Percentiles rank a stretch among this genome's conserved stretches.
phyloP scores from a whole-genome alignment of 2,113 vertebrate species.

The Caloenas nicobarica region DNA sequence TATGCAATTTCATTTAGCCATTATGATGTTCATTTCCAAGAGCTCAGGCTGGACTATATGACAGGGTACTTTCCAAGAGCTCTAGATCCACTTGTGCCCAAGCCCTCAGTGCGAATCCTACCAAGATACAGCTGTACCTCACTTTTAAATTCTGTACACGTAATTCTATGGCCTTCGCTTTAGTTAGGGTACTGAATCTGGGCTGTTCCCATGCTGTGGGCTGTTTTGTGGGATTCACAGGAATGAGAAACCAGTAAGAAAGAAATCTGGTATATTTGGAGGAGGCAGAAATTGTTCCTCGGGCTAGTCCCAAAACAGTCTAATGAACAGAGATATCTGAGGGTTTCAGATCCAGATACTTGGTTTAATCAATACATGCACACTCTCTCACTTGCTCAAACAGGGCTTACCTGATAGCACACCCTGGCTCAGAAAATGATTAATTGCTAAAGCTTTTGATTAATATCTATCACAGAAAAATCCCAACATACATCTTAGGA shows the following conservation, averaged over 20 bases:
- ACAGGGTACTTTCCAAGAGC: not conserved
- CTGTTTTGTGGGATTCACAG: not conserved
- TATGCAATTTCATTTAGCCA: not conserved
- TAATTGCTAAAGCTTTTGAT: conserved; percentile 10
- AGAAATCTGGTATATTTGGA: not conserved
- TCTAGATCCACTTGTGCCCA: not conserved
- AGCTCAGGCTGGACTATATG: not conserved
- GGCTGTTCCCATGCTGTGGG: not conserved
- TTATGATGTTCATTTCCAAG: not conserved
- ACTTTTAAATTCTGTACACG: not conserved
- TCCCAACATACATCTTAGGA: not conserved
- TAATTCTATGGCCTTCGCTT: accelerated
- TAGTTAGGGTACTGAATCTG: not conserved
- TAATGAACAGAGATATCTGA: not conserved
- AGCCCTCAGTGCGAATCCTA: not conserved
- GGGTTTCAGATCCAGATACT: conserved; percentile 6
- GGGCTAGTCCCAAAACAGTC: not conserved
- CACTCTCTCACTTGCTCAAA: not conserved
- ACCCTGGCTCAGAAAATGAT: not conserved
- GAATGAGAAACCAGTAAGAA: not conserved
- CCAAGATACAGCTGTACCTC: not conserved
- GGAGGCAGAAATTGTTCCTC: not conserved
- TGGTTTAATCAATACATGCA: not conserved
- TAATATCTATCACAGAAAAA: not conserved
- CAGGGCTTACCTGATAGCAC: not conserved